Percentiles rank a stretch among this genome's conserved stretches.
Evolutionary conservation across 1,140 invertebrate species (phyloP).

Genomic region (Aphidius gifuensis): DNA sequence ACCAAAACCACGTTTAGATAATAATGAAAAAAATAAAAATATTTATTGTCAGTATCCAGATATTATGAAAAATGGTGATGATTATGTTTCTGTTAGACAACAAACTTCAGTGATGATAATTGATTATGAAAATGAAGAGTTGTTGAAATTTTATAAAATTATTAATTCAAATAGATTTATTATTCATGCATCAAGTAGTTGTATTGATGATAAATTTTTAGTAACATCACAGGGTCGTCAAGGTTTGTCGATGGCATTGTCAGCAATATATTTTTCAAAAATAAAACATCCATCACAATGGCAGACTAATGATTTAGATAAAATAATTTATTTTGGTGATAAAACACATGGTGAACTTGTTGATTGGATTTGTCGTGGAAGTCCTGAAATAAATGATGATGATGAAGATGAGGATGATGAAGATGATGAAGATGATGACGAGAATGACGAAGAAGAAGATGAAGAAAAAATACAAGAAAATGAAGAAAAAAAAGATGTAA

Average conservation of each 20-base stretch:
- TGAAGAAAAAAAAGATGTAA: conserved; percentile 24
- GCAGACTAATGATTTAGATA: conserved; percentile 39
- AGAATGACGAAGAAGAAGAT: conserved; percentile 23
- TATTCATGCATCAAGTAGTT: conserved; percentile 39
- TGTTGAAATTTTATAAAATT: conserved; percentile 33
- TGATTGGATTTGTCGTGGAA: conserved; percentile 33
- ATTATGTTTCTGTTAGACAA: conserved; percentile 28
- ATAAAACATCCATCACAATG: conserved; percentile 34
- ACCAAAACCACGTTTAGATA: conserved; percentile 29
- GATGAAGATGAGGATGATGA: conserved; percentile 5
- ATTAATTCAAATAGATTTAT: conserved; percentile 37
- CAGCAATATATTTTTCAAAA: conserved; percentile 33
- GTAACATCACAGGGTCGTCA: conserved; percentile 36
- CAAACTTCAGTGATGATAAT: conserved; percentile 19
- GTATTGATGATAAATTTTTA: conserved; percentile 25
- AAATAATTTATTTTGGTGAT: conserved; percentile 36
- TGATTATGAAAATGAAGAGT: conserved; percentile 6
- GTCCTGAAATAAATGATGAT: conserved; percentile 17
- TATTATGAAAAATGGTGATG: conserved; percentile 34
- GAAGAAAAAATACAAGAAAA: conserved; percentile 24
- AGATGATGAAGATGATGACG: conserved; percentile 15
- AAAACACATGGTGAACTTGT: conserved; percentile 32
- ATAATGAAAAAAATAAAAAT: conserved; percentile 23
- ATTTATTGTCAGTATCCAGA: conserved; percentile 38
- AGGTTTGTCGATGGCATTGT: conserved; percentile 36